phyloP scores from a whole-genome alignment of 64 coral and sea anemone genomes.

The Stylophora pistillata region DNA sequence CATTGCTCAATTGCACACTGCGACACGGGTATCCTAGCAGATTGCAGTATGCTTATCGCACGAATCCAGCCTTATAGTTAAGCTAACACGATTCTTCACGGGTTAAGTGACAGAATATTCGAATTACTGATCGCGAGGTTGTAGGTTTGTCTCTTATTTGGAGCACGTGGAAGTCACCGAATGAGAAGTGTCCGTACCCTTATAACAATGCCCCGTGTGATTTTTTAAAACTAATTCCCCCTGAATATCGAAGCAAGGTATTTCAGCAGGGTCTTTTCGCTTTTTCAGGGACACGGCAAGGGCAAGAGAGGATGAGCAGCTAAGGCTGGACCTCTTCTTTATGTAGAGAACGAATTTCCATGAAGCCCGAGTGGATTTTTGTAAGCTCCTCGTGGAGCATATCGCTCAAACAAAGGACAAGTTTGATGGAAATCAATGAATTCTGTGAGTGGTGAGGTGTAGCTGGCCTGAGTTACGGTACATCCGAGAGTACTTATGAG shows the following conservation, averaged over 20 bases:
- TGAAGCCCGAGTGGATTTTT: neutral
- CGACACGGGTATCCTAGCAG: too few species aligned
- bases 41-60: too few species aligned
- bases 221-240: neutral
- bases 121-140: too few species aligned
- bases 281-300: neutral
- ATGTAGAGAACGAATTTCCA: neutral
- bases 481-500: neutral
- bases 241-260: neutral
- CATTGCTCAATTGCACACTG: too few species aligned
- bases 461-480: neutral
- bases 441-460: neutral
- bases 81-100: too few species aligned
- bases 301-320: neutral
- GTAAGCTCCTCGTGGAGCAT: neutral
- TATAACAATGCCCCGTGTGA: too few species aligned
- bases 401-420: neutral
- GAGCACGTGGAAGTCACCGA: too few species aligned
- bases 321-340: neutral
- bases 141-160: too few species aligned
- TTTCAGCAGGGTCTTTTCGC: neutral
- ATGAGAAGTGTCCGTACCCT: too few species aligned
- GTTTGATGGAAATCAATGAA: neutral
- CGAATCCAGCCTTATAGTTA: too few species aligned
- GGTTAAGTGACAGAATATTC: too few species aligned